Percentiles rank a stretch among this genome's conserved stretches.
phyloP scores from a whole-genome alignment of 1,140 invertebrate genomes.

The Trichonephila clavipes region DNA sequence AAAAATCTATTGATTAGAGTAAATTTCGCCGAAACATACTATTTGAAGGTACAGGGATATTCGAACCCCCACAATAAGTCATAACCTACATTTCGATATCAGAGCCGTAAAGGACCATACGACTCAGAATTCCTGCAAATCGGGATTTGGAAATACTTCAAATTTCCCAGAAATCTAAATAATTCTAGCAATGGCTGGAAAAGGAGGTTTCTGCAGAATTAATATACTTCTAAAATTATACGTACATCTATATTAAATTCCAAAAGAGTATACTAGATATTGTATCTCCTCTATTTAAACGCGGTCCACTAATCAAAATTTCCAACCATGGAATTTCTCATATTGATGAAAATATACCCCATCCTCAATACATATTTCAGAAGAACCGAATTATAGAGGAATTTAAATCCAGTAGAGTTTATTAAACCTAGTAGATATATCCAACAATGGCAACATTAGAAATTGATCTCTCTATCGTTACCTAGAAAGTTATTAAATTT shows the following conservation, averaged over 20 bases:
- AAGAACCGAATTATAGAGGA: too few species aligned
- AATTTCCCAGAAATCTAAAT: conserved; percentile 11
- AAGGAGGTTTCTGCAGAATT: background rate
- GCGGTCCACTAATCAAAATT: background rate
- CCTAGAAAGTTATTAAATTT: too few species aligned
- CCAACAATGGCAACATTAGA: too few species aligned
- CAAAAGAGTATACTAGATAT: background rate
- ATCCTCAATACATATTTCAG: background rate
- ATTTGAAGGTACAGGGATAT: background rate
- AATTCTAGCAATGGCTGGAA: background rate
- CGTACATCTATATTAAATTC: background rate
- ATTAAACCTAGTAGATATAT: too few species aligned
- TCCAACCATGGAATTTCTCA: background rate
- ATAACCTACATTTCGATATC: background rate
- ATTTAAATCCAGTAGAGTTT: too few species aligned
- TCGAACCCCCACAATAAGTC: background rate
- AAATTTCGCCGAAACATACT: background rate
- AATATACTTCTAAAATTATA: background rate
- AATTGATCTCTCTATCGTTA: too few species aligned
- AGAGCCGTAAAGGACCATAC: background rate
- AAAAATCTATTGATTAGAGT: background rate
- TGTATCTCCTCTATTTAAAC: background rate
- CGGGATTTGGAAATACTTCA: background rate
- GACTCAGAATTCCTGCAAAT: background rate
- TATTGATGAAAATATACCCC: background rate